A percentile compares a stretch with the other conserved stretches of the same genome.
Conservation (phyloP, 1,140 invertebrate genomes). For the Pseudobourletiella spinata region DNA sequence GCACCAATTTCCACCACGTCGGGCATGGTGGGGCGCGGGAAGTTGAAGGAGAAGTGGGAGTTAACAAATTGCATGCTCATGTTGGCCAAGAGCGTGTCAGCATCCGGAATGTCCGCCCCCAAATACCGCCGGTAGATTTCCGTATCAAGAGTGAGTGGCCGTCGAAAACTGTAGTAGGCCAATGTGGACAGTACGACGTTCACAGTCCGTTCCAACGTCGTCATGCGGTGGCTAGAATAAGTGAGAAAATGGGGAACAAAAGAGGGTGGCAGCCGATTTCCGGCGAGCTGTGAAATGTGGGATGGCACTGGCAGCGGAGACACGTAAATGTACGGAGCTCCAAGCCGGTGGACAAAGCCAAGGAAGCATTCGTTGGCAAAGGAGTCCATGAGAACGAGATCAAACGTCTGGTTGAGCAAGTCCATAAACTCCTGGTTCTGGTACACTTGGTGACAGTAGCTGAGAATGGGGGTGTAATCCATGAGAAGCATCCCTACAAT, state of each 20-base stretch:
- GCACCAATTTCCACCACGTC: slow-evolving; percentile 30
- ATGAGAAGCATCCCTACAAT: background rate
- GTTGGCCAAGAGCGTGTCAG: slow-evolving; percentile 30
- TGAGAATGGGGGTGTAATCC: background rate
- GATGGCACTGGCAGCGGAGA: too few relatives aligned
- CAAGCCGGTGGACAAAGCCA: background rate
- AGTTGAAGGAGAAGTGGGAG: slow-evolving; percentile 14
- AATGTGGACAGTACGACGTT: background rate
- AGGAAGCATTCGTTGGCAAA: background rate
- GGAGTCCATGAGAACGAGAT: background rate
- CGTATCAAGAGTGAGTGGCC: too few relatives aligned
- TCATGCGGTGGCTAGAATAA: too few relatives aligned
- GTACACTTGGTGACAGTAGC: background rate
- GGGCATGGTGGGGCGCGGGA: slow-evolving; percentile 15
- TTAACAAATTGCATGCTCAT: slow-evolving; percentile 31
- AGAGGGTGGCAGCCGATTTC: too few relatives aligned
- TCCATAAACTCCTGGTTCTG: background rate
- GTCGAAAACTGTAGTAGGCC: too few relatives aligned
- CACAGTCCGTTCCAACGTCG: too few relatives aligned
- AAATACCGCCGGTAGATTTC: slow-evolving; percentile 10
- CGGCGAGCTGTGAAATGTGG: too few relatives aligned
- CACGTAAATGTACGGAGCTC: too few relatives aligned
- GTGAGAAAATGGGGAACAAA: too few relatives aligned
- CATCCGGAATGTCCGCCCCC: slow-evolving; percentile 13
- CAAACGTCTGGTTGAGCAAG: background rate